A percentile compares a stretch with the other conserved stretches of the same genome.
Conservation (phyloP, 1,140 invertebrate species). For the Drosophila persimilis region DNA sequence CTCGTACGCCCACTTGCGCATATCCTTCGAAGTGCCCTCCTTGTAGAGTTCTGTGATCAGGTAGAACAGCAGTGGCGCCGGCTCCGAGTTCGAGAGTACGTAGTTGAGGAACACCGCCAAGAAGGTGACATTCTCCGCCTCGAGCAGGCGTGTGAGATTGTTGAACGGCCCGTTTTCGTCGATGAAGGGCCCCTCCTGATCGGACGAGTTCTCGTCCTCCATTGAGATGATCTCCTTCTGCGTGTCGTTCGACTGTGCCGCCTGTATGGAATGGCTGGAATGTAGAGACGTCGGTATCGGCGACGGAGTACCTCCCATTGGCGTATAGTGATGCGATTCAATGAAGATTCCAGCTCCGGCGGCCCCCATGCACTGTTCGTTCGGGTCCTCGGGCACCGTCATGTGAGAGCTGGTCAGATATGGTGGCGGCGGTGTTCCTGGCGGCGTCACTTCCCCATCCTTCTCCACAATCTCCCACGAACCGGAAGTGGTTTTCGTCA, state of each 20-base stretch:
- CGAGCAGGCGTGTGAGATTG: conserved; percentile 88
- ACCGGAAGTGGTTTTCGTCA: conserved; percentile 73
- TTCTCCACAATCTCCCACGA: conserved; percentile 82
- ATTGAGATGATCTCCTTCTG: conserved; percentile 94
- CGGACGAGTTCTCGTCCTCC: conserved; percentile 96
- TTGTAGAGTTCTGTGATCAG: conserved; percentile 93
- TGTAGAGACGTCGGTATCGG: conserved; percentile 60
- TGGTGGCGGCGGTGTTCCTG: conserved; percentile 93
- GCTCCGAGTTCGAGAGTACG: conserved; percentile 93
- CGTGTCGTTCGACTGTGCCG: conserved; percentile 78
- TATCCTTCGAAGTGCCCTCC: conserved; percentile 92
- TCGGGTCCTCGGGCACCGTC: conserved; percentile 67
- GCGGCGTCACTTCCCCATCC: conserved; percentile 87
- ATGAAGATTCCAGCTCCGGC: conserved; percentile 62
- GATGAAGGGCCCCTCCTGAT: conserved; percentile 89
- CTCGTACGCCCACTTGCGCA: conserved; percentile 98
- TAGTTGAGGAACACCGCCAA: conserved; percentile 95
- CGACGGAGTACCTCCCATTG: conserved; percentile 59
- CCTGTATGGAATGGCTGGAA: conserved; percentile 73
- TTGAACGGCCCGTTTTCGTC: conserved; percentile 93
- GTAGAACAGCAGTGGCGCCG: conserved; percentile 93
- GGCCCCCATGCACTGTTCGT: conserved; percentile 52
- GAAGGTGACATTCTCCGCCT: conserved; percentile 89
- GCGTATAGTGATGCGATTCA: conserved; percentile 79
- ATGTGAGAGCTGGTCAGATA: conserved; percentile 85